These are phyloP conservation scores for Pygocentrus nattereri DNA, from an alignment of 2,797 vertebrate species.

Conservation along the genomic window DNA sequence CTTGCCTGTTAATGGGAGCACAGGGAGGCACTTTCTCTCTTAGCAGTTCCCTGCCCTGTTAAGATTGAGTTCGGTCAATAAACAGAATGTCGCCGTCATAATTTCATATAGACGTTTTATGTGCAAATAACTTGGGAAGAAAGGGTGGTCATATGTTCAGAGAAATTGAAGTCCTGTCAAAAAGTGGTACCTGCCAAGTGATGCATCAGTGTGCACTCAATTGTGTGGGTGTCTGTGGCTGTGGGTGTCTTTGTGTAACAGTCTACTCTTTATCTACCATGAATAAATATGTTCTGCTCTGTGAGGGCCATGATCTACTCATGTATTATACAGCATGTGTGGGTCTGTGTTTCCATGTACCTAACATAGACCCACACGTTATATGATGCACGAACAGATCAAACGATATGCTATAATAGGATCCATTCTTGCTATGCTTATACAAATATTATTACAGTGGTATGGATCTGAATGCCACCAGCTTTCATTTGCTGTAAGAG, in stretches of 20 bases:
- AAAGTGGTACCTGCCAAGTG: background rate
- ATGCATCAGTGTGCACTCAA: background rate
- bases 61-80: background rate
- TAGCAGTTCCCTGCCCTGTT: background rate
- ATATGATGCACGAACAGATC: slow-evolving; percentile 15
- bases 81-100: background rate
- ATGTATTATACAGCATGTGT: slow-evolving; percentile 11
- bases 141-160: background rate
- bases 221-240: background rate
- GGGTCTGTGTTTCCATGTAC: background rate
- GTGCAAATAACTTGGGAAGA: background rate
- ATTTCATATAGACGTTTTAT: slow-evolving; percentile 6
- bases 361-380: background rate
- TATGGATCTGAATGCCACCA: background rate
- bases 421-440: background rate
- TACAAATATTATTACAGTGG: background rate
- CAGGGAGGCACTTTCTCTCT: background rate
- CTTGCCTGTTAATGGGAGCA: background rate
- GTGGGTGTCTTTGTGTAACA: background rate
- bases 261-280: background rate
- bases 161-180: slow-evolving; percentile 10
- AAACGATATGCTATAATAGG: background rate
- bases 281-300: slow-evolving; percentile 15
- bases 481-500: background rate
- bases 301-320: slow-evolving; percentile 5